These are phyloP conservation scores for Apeltes quadracus DNA, from an alignment of 2,113 vertebrate genomes.

Conservation along the genomic window DNA sequence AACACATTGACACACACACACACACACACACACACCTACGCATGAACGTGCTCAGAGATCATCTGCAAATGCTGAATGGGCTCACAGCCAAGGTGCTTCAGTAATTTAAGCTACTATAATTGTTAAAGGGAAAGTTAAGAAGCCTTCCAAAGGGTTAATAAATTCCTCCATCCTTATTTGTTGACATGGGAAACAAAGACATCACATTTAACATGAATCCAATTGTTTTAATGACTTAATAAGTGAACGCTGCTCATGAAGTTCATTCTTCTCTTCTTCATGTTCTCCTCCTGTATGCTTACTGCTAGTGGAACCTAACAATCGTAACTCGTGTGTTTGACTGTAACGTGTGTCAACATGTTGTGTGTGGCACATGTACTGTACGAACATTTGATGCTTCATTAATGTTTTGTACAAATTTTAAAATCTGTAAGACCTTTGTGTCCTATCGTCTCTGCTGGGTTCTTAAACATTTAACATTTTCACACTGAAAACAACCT, in stretches of 20 bases:
- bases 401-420: not conserved
- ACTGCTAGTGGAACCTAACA: not conserved
- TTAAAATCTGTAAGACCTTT: not conserved
- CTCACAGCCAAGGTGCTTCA: not conserved
- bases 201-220: not conserved
- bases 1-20: conserved; percentile 15
- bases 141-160: not conserved
- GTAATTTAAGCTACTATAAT: not conserved
- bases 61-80: conserved; percentile 29
- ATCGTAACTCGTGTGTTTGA: not conserved
- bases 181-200: not conserved
- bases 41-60: conserved; percentile 37
- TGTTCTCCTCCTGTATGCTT: not conserved
- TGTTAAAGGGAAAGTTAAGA: not conserved
- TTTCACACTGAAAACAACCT: not conserved
- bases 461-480: not conserved
- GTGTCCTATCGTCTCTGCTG: not conserved
- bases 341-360: not conserved
- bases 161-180: not conserved
- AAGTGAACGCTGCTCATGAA: not conserved
- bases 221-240: not conserved
- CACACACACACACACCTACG: conserved; percentile 21
- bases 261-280: not conserved
- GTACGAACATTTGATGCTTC: not conserved
- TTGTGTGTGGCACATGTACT: not conserved